These are phyloP conservation scores for Chiroxiphia lanceolata DNA, from an alignment of 2,797 vertebrate genomes.

Conservation along the genomic window DNA sequence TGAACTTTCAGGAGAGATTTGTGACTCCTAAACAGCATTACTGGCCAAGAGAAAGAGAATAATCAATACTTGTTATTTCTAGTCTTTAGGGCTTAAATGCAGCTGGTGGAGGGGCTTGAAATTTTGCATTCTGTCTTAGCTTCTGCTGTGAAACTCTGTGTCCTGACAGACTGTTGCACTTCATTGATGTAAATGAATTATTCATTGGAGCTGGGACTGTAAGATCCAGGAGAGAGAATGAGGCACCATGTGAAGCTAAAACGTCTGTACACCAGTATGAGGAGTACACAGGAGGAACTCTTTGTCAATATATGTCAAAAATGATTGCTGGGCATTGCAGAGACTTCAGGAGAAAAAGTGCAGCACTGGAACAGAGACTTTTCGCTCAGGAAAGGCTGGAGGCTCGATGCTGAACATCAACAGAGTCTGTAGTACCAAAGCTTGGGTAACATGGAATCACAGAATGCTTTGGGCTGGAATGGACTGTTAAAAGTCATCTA, in stretches of 20 bases:
- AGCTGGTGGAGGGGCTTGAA: neutral
- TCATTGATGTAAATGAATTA: neutral
- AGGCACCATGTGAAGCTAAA: neutral
- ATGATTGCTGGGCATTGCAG: neutral
- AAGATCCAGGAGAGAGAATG: neutral
- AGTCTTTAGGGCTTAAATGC: neutral
- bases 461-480: neutral
- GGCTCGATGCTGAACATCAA: neutral
- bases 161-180: neutral
- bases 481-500: neutral
- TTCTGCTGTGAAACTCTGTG: neutral
- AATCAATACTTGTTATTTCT: neutral
- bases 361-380: neutral
- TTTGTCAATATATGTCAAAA: neutral
- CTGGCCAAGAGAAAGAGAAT: neutral
- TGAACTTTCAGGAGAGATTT: neutral
- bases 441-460: neutral
- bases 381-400: neutral
- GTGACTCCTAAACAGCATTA: neutral
- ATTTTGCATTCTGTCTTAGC: neutral
- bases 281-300: neutral
- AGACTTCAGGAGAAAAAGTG: neutral
- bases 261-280: neutral
- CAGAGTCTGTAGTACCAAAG: neutral
- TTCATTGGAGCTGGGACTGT: neutral